Percentiles rank a stretch among this genome's conserved stretches.
phyloP scores from a whole-genome alignment of 2,113 vertebrate genomes.

The Aleadryas rufinucha region DNA sequence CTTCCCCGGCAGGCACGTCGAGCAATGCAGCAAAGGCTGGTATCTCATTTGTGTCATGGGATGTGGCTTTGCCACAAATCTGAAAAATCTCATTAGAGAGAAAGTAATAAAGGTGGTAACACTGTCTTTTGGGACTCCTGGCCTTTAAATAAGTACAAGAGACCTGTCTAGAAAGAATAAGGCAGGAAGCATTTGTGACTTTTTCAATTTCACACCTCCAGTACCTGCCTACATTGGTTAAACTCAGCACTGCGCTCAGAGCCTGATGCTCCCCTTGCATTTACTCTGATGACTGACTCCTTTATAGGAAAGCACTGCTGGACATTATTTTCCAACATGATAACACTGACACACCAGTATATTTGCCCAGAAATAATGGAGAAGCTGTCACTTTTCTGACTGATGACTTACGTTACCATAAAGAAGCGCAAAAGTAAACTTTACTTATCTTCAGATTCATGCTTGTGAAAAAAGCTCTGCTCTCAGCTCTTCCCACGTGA shows the following conservation, averaged over 20 bases:
- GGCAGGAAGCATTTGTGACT: neutral
- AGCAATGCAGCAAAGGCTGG: neutral
- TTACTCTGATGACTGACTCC: neutral
- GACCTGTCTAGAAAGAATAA: constrained; percentile 6
- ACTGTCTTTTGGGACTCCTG: neutral
- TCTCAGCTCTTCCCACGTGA: neutral
- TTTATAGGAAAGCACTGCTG: neutral
- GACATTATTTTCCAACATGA: neutral
- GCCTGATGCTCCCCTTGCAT: neutral
- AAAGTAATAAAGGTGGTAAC: constrained; percentile 40
- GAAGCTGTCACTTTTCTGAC: constrained; percentile 30
- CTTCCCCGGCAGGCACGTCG: neutral
- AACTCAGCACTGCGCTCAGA: neutral
- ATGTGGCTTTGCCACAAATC: neutral
- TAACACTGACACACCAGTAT: neutral
- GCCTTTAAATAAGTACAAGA: constrained; percentile 34
- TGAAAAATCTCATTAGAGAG: constrained; percentile 41
- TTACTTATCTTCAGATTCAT: neutral
- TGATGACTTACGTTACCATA: neutral
- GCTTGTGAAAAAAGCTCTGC: neutral
- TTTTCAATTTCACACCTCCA: constrained; percentile 56
- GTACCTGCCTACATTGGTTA: neutral
- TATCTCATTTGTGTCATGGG: neutral
- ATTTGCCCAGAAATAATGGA: neutral
- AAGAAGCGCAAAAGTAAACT: neutral